Evolutionary conservation across 2,113 vertebrate species (phyloP).

Genomic region (Polypterus bichir): DNA sequence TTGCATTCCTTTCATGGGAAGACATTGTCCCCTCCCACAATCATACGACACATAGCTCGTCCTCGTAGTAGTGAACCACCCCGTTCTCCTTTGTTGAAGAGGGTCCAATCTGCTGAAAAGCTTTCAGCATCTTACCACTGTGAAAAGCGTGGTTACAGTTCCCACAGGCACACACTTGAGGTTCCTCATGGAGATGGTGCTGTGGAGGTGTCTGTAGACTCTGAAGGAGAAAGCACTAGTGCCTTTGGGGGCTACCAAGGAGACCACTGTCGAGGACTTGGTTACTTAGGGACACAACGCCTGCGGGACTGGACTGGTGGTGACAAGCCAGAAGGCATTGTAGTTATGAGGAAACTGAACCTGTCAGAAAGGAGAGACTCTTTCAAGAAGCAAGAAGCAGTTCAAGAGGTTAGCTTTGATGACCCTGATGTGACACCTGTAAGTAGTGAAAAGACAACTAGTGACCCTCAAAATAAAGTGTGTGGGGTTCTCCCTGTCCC

Average conservation of each 20-base stretch:
- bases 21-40: conserved; percentile 70
- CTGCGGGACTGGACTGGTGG: conserved; percentile 39
- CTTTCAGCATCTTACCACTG: conserved; percentile 54
- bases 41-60: conserved; percentile 58
- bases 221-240: conserved; percentile 20
- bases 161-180: conserved; percentile 61
- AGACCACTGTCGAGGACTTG: conserved; percentile 40
- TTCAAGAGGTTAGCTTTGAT: conserved; percentile 93
- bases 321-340: conserved; percentile 68
- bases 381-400: conserved; percentile 93
- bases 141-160: conserved; percentile 47
- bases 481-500: conserved; percentile 8
- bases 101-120: conserved; percentile 81
- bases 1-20: conserved; percentile 64
- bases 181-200: conserved; percentile 38
- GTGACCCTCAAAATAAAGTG: neutral
- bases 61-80: conserved; percentile 62
- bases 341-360: conserved; percentile 86
- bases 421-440: conserved; percentile 53
- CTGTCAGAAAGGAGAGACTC: conserved; percentile 85
- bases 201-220: conserved; percentile 31
- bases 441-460: conserved; percentile 5
- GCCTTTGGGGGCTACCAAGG: conserved; percentile 18
- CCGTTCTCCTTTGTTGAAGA: conserved; percentile 75
- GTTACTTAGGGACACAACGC: conserved; percentile 40